Base-by-base conservation (phyloP, 2,113 vertebrate species). In the Ahaetulla prasina region DNA sequence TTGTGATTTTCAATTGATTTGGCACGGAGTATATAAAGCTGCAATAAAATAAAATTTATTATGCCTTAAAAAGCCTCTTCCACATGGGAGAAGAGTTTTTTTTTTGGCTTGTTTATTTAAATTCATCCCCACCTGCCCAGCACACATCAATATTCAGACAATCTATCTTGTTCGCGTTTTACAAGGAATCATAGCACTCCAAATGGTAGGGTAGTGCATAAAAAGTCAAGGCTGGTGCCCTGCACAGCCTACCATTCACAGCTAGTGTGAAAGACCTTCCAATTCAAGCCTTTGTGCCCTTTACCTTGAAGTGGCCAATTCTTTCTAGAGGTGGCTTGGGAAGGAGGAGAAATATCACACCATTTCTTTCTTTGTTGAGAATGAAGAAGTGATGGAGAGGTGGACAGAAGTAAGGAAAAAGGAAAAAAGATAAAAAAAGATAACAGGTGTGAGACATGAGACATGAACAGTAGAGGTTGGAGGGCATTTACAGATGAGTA, bases 311-410 rank as follows among this genome's bases (percentile, higher is more conserved):
- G 97, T 98, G 98, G 97, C 98, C 98, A 97, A 98, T 98, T 98
- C 96, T 98, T 98, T 99, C 98, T 98, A 98, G 95, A 94, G 98
- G 98, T 98, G 98, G 97, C 97, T 99, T 98, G 97, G 98, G 98
- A 96, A 98, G 98, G 97, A 98, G 98, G 95, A 98, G 97, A 98
- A 97, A 98, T 98, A 98, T 97, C 96, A 97, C 98, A 98, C 98
- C 98, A 97, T 98, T 98, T 97, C 98, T 99, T 98, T 98, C 99
- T 99, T 98, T 97, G 98, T 97, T 97, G 97, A 97, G 96, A 98
- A 98, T 98, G 97, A 97, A 98, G 98, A 98, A 97, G 97, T 97
- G 97, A 97, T 97, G 96, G 96, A 96, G 96, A 95, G 96, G 95
- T 96, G 94, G 95, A 96, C 94, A 97, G 95, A 96, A 96, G 94